Evolutionary conservation across 1,140 invertebrate species (phyloP), one percentile per base, ranked within the genome.

Genomic region (Bemisia tabaci): DNA sequence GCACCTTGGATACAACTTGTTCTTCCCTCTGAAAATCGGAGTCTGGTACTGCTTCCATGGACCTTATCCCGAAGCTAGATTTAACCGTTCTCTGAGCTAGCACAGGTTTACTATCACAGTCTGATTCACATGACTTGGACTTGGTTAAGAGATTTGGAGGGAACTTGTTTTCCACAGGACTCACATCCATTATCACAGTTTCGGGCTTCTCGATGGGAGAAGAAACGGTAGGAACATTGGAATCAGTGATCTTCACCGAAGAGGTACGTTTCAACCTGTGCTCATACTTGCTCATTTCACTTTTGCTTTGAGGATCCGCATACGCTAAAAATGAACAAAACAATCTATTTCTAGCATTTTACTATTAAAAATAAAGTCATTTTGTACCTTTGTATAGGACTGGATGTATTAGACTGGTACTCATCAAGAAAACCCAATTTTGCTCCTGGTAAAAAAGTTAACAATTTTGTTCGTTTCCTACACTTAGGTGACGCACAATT

Each of bases 261-360:
- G 60, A 61, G n/a, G n/a, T 61, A 61, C 60, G 22, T 22, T 61
- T 61, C 22, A 12, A 12, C 5, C 60, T 22, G 23, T 48, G 33
- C 33, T 48, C 33, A 17, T 48, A 48, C 17, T 48, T 48, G 17
- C 17, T 5, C 33, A 9, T 62, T 22, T 63, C 33, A n/a, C n/a
- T 60, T n/a, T 1, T n/a, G 22, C 48, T 61, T n/a, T 61, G 5
- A 61, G 72, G 70, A 65, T 70, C 71, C 22, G 70, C 67, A 66
- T 73, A 73, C 21, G 72, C 72, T 73, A 64, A 5, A 69, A 72
- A 26, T 17, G 26, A 26, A 71, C 27, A 69, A 65, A 60, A 26
- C 22, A 22, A 63, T 22, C n/a, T n/a, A n/a, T n/a, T n/a, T n/a
- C n/a, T n/a, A n/a, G n/a, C n/a, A n/a, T n/a, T n/a, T n/a, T n/a